Conservation (phyloP, 1,140 invertebrate genomes). For the Uloborus diversus region DNA sequence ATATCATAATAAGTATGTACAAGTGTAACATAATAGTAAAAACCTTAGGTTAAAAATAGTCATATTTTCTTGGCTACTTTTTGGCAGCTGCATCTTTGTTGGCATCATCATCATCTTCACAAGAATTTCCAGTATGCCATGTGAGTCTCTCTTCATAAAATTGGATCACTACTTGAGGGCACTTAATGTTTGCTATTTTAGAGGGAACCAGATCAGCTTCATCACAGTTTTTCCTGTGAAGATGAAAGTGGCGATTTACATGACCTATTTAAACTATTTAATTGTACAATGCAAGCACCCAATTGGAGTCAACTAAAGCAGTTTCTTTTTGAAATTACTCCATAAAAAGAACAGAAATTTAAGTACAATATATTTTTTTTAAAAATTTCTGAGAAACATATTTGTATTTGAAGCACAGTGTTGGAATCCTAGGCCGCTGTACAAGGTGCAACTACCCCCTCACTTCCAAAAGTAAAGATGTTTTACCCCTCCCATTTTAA, state of each 20-base stretch:
- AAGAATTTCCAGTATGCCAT: slow-evolving; percentile 51
- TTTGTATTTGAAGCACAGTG: neutral
- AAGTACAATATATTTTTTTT: neutral
- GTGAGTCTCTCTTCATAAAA: slow-evolving; percentile 92
- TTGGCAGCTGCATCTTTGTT: neutral
- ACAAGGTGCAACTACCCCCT: too few species aligned
- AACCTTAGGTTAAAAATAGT: neutral
- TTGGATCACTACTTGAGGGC: slow-evolving; percentile 93
- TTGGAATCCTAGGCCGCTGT: too few species aligned
- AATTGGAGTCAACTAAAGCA: neutral
- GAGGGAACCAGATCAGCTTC: slow-evolving; percentile 94
- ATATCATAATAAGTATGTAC: neutral
- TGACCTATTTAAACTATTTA: too few species aligned
- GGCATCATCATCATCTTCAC: slow-evolving; percentile 12
- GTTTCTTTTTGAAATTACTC: neutral
- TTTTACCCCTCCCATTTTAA: too few species aligned
- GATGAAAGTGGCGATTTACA: slow-evolving; percentile 43
- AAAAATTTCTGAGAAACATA: neutral
- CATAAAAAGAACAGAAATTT: neutral
- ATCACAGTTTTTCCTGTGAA: slow-evolving; percentile 85
- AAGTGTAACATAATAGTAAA: neutral
- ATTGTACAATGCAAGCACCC: neutral
- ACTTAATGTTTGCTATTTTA: slow-evolving; percentile 87
- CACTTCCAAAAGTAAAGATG: too few species aligned
- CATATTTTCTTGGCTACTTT: neutral